Evolutionary conservation across 1,140 invertebrate species (phyloP).

Genomic region (Conus ventricosus): DNA sequence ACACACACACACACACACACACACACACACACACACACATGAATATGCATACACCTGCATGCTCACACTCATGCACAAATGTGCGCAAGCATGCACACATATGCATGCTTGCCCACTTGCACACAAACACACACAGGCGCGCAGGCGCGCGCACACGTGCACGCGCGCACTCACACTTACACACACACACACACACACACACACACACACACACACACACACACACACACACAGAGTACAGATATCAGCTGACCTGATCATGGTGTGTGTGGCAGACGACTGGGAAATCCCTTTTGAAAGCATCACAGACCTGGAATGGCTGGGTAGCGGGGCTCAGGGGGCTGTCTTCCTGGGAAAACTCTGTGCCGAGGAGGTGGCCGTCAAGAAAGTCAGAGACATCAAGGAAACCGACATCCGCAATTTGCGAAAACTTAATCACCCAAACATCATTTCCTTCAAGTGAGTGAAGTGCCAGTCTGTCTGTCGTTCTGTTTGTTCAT

Average conservation of each 20-base stretch:
- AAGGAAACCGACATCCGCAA: conserved; percentile 97
- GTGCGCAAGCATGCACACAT: too few species aligned
- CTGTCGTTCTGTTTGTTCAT: too few species aligned
- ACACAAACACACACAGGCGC: neutral
- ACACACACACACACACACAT: too few species aligned
- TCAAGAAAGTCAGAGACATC: conserved; percentile 95
- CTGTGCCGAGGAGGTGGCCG: conserved; percentile 83
- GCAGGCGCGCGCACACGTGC: neutral
- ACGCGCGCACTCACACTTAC: neutral
- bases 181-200: neutral
- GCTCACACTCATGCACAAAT: too few species aligned
- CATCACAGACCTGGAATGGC: conserved; percentile 92
- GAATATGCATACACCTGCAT: too few species aligned
- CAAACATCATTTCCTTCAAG: conserved; percentile 97
- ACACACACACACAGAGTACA: neutral
- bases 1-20: too few species aligned
- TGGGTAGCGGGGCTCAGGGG: conserved; percentile 96
- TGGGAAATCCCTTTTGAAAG: conserved; percentile 97
- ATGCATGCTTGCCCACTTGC: too few species aligned
- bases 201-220: neutral
- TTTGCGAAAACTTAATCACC: conserved; percentile 94
- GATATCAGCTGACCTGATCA: too few species aligned
- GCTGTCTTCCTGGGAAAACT: conserved; percentile 94
- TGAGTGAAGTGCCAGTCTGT: conserved; percentile 69
- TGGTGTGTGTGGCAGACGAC: conserved; percentile 62